Evolutionary conservation across 2,113 vertebrate species (phyloP).

Genomic region (Strix uralensis): DNA sequence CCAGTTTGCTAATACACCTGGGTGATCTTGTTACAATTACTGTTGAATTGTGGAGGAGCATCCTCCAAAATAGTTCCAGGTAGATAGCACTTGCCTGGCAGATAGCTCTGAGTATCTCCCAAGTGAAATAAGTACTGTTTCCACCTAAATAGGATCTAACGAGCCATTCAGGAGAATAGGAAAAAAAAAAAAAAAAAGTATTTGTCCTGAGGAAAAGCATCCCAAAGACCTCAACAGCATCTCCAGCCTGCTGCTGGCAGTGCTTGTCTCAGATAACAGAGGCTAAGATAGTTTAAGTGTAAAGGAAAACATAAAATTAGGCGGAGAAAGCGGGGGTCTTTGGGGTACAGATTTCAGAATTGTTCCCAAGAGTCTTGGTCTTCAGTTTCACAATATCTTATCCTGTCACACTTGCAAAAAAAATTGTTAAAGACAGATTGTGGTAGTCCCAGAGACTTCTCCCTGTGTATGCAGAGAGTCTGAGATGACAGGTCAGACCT

Average conservation of each 20-base stretch:
- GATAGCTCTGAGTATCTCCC: background rate
- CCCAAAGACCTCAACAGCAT: background rate
- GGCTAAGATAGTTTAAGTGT: background rate
- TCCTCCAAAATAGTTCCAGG: background rate
- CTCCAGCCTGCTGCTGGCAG: background rate
- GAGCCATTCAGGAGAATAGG: background rate
- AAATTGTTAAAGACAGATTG: background rate
- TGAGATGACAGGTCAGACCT: background rate
- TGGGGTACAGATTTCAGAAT: background rate
- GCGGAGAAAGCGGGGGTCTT: background rate
- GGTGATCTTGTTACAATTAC: constrained; percentile 12
- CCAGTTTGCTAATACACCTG: background rate
- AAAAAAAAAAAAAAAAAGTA: too few species aligned
- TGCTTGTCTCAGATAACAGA: background rate
- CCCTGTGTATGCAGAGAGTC: background rate
- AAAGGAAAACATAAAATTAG: background rate
- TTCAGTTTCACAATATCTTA: background rate
- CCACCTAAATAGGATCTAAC: constrained; percentile 16
- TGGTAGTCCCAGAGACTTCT: background rate
- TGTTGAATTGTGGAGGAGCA: background rate
- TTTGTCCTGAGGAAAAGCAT: constrained; percentile 16
- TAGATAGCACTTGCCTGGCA: background rate
- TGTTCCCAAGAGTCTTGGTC: background rate
- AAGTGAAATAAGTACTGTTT: constrained; percentile 20
- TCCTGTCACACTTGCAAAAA: background rate